Evolutionary conservation across 2,797 vertebrate species (phyloP).

Genomic region (Mareca strepera): DNA sequence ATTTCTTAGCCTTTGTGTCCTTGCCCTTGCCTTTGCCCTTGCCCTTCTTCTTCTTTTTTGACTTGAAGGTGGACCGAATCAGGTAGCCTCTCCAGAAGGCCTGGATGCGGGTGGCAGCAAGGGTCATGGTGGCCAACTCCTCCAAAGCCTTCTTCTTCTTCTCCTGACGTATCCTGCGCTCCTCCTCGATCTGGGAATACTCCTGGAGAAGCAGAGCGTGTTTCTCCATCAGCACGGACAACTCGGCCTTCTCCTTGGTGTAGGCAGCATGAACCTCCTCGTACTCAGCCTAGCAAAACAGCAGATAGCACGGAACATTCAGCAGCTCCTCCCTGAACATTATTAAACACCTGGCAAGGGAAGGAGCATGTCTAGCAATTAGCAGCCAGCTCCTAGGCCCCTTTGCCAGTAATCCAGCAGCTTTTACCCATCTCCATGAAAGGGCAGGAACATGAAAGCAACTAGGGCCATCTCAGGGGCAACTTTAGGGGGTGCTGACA

Average conservation of each 20-base stretch:
- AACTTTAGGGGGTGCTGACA: neutral
- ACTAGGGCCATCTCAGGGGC: neutral
- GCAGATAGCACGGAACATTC: neutral
- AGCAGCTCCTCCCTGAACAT: neutral
- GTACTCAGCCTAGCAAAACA: slow-evolving; percentile 75
- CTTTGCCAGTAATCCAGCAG: neutral
- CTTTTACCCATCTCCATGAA: neutral
- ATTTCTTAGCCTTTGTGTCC: slow-evolving; percentile 49
- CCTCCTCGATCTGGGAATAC: slow-evolving; percentile 82
- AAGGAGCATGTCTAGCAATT: neutral
- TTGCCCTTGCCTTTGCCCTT: slow-evolving; percentile 46
- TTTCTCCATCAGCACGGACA: slow-evolving; percentile 75
- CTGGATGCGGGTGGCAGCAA: slow-evolving; percentile 83
- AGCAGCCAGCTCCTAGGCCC: neutral
- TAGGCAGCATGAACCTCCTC: slow-evolving; percentile 74
- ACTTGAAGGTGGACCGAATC: slow-evolving; percentile 80
- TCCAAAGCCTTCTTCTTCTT: slow-evolving; percentile 73
- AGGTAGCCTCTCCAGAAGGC: slow-evolving; percentile 83
- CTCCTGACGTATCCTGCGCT: slow-evolving; percentile 68
- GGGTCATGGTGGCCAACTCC: slow-evolving; percentile 76
- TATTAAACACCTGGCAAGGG: neutral
- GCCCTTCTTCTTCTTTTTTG: slow-evolving; percentile 74
- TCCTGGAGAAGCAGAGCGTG: slow-evolving; percentile 76
- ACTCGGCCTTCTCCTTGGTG: slow-evolving; percentile 76
- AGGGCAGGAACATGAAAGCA: neutral